Evolutionary conservation across 2,888 invertebrate species (phyloP).

Genomic region (Plutella xylostella): DNA sequence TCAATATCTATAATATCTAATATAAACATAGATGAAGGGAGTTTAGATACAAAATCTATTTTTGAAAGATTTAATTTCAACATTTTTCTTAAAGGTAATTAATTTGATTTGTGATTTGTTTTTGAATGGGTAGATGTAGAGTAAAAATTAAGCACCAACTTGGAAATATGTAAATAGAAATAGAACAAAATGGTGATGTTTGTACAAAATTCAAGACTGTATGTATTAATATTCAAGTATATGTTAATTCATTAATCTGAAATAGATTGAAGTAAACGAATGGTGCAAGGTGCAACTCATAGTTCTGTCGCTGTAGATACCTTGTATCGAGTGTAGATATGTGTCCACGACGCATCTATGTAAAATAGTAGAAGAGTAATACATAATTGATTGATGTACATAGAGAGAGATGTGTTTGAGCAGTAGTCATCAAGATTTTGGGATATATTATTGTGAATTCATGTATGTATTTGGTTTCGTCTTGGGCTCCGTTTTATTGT

Average conservation of each 20-base stretch:
- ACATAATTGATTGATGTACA: too few relatives aligned
- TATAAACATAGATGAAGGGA: slow-evolving; percentile 34
- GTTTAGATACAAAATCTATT: slow-evolving; percentile 57
- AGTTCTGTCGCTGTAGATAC: slow-evolving; percentile 6
- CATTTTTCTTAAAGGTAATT: slow-evolving; percentile 8
- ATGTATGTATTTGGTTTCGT: too few relatives aligned
- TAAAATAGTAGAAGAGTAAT: slow-evolving; percentile 15
- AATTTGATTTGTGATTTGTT: slow-evolving; percentile 46
- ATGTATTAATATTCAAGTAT: slow-evolving; percentile 30
- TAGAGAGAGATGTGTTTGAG: background rate
- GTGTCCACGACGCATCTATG: slow-evolving; percentile 1
- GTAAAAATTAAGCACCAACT: slow-evolving; percentile 40
- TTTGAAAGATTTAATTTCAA: slow-evolving; percentile 33
- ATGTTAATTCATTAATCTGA: slow-evolving; percentile 9
- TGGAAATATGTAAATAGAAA: slow-evolving; percentile 47
- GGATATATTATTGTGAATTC: too few relatives aligned
- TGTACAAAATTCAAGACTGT: slow-evolving; percentile 65
- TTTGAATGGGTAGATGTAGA: slow-evolving; percentile 52
- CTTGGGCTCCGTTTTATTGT: too few relatives aligned
- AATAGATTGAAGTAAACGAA: slow-evolving; percentile 2
- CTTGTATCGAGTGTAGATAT: too few relatives aligned
- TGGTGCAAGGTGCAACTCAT: slow-evolving; percentile 16
- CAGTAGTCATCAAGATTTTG: too few relatives aligned
- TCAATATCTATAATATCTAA: slow-evolving; percentile 38
- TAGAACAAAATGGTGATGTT: slow-evolving; percentile 41